Percentiles rank a stretch among this genome's conserved stretches.
These are phyloP conservation scores for Parauchenoglanis punctatus DNA, from an alignment of 2,797 vertebrate genomes.

Conservation along the genomic window DNA sequence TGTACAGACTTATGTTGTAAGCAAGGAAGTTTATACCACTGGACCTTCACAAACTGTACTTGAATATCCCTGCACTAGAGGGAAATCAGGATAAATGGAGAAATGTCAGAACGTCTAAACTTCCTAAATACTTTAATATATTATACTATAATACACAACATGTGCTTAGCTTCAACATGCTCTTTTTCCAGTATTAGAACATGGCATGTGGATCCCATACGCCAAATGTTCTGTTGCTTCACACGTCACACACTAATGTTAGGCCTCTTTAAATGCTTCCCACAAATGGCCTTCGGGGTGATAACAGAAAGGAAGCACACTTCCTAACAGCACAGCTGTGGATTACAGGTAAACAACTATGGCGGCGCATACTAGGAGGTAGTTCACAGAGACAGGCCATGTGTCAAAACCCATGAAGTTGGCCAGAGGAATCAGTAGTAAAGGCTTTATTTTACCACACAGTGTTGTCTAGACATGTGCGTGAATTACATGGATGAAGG, in stretches of 20 bases:
- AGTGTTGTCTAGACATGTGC: not conserved
- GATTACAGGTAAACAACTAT: constrained; percentile 16
- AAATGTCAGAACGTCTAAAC: not conserved
- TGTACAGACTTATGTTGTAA: not conserved
- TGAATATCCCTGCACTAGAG: not conserved
- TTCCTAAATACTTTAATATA: not conserved
- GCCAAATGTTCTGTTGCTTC: not conserved
- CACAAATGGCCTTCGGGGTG: constrained; percentile 61
- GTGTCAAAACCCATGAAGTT: not conserved
- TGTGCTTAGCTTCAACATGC: not conserved
- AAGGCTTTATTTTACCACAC: not conserved
- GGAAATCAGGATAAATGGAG: not conserved
- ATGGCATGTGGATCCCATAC: constrained; percentile 41
- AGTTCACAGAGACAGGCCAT: not conserved
- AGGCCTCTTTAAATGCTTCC: constrained; percentile 56
- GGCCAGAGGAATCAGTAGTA: not conserved
- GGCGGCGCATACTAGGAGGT: too few relatives aligned
- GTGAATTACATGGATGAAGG: not conserved
- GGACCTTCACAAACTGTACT: not conserved
- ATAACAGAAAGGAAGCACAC: constrained; percentile 26
- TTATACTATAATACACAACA: not conserved
- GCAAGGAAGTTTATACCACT: not conserved
- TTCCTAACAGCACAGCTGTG: constrained; percentile 30
- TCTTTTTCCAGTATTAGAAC: not conserved
- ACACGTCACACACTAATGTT: constrained; percentile 50